These are phyloP conservation scores for Scleropages formosus DNA, from an alignment of 2,797 vertebrate species.

Conservation along the genomic window DNA sequence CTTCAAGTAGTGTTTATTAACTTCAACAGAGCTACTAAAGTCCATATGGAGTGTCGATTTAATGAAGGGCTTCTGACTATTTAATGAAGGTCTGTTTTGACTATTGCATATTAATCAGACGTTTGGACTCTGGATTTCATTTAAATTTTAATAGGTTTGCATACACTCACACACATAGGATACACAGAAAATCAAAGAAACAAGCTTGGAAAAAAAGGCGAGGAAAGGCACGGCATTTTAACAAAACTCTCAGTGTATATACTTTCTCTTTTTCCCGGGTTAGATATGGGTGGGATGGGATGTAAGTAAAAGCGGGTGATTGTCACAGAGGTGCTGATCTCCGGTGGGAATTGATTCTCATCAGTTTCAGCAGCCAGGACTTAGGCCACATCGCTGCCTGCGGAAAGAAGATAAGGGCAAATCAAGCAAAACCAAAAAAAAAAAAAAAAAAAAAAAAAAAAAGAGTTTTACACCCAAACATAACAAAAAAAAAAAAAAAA, in stretches of 20 bases:
- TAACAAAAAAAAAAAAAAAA: neutral
- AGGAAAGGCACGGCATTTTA: constrained; percentile 47
- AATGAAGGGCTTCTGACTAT: neutral
- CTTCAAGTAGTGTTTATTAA: constrained; percentile 7
- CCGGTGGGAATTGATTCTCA: constrained; percentile 74
- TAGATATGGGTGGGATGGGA: constrained; percentile 70
- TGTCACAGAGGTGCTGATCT: constrained; percentile 72
- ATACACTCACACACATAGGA: neutral
- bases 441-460: neutral
- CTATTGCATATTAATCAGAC: neutral
- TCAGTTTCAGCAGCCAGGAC: constrained; percentile 55
- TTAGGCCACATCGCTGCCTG: constrained; percentile 49
- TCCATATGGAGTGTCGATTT: neutral
- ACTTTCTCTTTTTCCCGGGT: constrained; percentile 69
- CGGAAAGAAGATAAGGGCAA: constrained; percentile 65
- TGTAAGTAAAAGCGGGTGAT: constrained; percentile 53
- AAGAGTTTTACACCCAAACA: constrained; percentile 45
- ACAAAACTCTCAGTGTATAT: constrained; percentile 61
- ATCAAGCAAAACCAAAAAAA: constrained; percentile 62
- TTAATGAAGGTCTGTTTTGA: neutral
- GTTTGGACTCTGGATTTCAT: neutral
- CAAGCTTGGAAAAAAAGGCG: constrained; percentile 52
- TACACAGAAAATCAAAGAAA: constrained; percentile 52
- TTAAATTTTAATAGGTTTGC: neutral
- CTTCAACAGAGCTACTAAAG: neutral